Conservation (phyloP, 2,888 invertebrate species). For the Thymelicus acteon region DNA sequence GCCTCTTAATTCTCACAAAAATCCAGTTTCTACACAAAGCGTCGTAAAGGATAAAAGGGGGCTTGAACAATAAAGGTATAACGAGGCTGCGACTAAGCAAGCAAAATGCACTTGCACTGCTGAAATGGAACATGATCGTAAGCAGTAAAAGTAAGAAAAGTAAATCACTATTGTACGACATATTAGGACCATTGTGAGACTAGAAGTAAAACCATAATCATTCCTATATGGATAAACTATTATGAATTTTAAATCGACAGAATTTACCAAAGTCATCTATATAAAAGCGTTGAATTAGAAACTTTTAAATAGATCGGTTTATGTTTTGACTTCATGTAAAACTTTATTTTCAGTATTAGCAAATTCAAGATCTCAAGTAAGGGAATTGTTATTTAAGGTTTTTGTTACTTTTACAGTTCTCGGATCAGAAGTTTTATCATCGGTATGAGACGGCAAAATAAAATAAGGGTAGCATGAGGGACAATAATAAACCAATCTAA, state of each 20-base stretch:
- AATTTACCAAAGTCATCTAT: no score
- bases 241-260: no score
- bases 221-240: no score
- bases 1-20: constrained; percentile 36
- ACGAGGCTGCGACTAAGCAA: constrained; percentile 29
- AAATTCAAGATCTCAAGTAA: no score
- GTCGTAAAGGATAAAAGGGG: constrained; percentile 32
- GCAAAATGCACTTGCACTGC: constrained; percentile 33
- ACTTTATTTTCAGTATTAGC: no score
- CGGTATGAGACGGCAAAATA: neutral
- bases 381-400: no score
- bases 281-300: no score
- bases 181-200: constrained; percentile 9
- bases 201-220: neutral
- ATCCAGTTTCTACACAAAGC: constrained; percentile 38
- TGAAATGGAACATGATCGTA: constrained; percentile 29
- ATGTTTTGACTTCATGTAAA: no score
- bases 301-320: no score
- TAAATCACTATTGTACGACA: constrained; percentile 4
- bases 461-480: neutral
- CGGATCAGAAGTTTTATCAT: neutral
- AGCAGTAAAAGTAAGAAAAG: constrained; percentile 20
- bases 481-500: constrained; percentile 9
- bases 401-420: no score
- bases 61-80: constrained; percentile 32